A percentile compares a stretch with the other conserved stretches of the same genome.
Conservation (phyloP, 2,113 vertebrate species). For the human region DNA sequence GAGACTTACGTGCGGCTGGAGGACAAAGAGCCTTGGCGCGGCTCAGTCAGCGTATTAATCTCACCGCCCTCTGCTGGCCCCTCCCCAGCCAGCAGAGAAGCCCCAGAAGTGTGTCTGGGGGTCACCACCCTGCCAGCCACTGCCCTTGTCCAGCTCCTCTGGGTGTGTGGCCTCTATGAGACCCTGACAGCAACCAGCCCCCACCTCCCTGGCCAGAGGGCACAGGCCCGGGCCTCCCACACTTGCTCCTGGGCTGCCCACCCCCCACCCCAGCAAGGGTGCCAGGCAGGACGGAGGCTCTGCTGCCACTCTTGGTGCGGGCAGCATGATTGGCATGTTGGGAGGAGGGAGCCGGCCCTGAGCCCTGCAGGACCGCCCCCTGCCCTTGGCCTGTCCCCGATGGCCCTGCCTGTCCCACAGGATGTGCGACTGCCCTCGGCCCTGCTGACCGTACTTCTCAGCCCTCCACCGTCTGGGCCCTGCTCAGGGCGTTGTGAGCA, state of each 20-base stretch:
- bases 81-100: background rate
- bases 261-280: no score
- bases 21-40: background rate
- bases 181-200: no score
- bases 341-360: no score
- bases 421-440: background rate
- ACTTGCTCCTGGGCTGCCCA: background rate
- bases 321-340: fast-evolving
- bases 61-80: fast-evolving
- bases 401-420: no score
- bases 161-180: no score
- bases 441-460: fast-evolving
- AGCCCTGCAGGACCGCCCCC: background rate
- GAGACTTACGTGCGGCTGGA: background rate
- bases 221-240: no score
- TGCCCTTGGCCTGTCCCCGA: background rate
- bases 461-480: background rate
- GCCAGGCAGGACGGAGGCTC: fast-evolving
- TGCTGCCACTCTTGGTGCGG: fast-evolving
- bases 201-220: no score
- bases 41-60: background rate
- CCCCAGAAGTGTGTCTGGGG: background rate
- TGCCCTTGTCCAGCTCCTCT: background rate
- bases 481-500: background rate
- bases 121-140: background rate